Evolutionary conservation across 2,113 vertebrate species (phyloP), one percentile per base, ranked within the genome.

Genomic region (Alexandromys fortis): DNA sequence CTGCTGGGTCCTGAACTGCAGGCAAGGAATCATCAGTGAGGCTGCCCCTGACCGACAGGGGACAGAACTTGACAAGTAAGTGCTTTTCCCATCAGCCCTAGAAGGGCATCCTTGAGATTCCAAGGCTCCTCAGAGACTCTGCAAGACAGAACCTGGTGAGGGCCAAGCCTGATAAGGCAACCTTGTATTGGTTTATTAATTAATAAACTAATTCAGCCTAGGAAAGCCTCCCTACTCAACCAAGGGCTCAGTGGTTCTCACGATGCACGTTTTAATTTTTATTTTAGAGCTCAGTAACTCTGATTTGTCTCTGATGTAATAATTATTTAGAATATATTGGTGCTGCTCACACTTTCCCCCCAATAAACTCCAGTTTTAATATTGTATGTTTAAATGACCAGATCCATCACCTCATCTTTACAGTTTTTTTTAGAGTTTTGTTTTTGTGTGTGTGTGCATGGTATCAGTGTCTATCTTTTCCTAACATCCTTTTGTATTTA

Each of bases 351-450:
- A 61, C 91, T 67, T 85, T 61, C 55, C 86, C 78, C 82, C 14
- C 58, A 26, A 35, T 65, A 58, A 89, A 11, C 85, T 97, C 55
- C 75, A 68, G 89, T 38, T 90, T 94, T 92, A 90, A 73, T 94
- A 90, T 0, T 79, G 38, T 3, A 67, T 38, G 5, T 73, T 73
- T 68, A 95, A 55, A 86, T 82, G 70, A 19, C 3, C 21, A 49
- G 10, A 82, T 91, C 72, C 47, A 65, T 86, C 90, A 45, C 86
- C 47, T 91, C 75, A 30, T 81, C 30, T 82, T 92, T 70, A 55
- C 21, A 42, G n/a, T 81, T 72, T 42, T n/a, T 38, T 42, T 63
- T 61, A 75, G 19, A 35, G 4, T 78, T 33, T 78, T 76, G 21
- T 58, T 21, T 63, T 33, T 47, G 5, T 47, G 5, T 47, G 47